Percentiles rank a stretch among this genome's conserved stretches.
Conservation (phyloP, 2,113 vertebrate genomes). For the Elaphurus davidianus region DNA sequence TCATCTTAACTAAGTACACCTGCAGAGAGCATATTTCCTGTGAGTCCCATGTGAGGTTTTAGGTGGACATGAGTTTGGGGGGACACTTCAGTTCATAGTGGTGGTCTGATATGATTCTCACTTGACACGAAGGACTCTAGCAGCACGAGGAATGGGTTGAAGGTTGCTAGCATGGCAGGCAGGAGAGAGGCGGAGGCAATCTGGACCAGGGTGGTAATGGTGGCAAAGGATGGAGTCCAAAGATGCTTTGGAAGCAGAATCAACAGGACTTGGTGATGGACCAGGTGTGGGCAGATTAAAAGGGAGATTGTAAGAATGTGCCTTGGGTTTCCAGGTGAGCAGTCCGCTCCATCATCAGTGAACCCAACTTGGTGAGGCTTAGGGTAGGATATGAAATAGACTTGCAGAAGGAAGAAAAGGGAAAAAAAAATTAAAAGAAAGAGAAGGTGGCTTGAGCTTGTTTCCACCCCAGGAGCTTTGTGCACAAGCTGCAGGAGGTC, state of each 20-base stretch:
- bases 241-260: neutral
- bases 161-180: accelerated
- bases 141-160: accelerated
- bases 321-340: neutral
- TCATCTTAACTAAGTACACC: neutral
- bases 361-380: neutral
- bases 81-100: accelerated
- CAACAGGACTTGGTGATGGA: accelerated
- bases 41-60: neutral
- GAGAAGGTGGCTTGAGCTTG: neutral
- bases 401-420: neutral
- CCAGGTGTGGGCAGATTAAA: neutral
- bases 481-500: neutral
- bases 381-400: accelerated
- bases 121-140: neutral
- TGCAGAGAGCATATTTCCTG: neutral
- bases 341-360: accelerated
- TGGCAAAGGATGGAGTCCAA: accelerated
- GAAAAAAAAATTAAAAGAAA: neutral
- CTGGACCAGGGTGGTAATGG: neutral
- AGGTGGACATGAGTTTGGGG: neutral
- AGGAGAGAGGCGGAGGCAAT: neutral
- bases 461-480: accelerated
- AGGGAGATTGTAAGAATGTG: accelerated
- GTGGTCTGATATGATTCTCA: neutral